phyloP scores from a whole-genome alignment of 2,888 invertebrate genomes.

The Epinotia ramella region DNA sequence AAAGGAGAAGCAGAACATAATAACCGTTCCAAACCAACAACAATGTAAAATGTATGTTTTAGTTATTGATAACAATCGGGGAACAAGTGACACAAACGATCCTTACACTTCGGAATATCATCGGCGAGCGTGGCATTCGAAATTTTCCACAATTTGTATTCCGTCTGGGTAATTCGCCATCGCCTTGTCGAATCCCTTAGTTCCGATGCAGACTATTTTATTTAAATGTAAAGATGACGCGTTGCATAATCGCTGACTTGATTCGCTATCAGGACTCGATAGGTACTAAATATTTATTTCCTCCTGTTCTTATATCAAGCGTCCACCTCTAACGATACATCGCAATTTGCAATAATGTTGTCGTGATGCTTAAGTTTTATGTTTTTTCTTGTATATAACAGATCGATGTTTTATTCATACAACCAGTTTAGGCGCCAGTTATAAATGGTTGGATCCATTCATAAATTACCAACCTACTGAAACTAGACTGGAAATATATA shows the following conservation, averaged over 20 bases:
- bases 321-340: slow-evolving; percentile 60
- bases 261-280: slow-evolving; percentile 79
- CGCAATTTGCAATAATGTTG: slow-evolving; percentile 60
- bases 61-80: slow-evolving; percentile 43
- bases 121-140: slow-evolving; percentile 70
- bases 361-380: slow-evolving; percentile 53
- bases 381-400: not conserved
- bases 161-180: slow-evolving; percentile 78
- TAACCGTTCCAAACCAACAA: slow-evolving; percentile 8
- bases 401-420: not conserved
- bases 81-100: slow-evolving; percentile 53
- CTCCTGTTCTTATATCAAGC: slow-evolving; percentile 66
- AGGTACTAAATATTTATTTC: slow-evolving; percentile 81
- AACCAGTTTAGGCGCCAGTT: not conserved
- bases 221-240: slow-evolving; percentile 81
- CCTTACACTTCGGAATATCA: slow-evolving; percentile 62
- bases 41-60: slow-evolving; percentile 26
- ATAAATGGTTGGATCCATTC: not conserved
- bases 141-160: slow-evolving; percentile 83
- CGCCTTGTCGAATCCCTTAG: slow-evolving; percentile 70
- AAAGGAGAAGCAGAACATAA: not conserved
- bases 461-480: not conserved
- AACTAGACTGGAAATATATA: not conserved
- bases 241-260: slow-evolving; percentile 83
- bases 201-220: slow-evolving; percentile 81